phyloP scores from a whole-genome alignment of 2,888 invertebrate genomes.

The Chymomyza caudatula region DNA sequence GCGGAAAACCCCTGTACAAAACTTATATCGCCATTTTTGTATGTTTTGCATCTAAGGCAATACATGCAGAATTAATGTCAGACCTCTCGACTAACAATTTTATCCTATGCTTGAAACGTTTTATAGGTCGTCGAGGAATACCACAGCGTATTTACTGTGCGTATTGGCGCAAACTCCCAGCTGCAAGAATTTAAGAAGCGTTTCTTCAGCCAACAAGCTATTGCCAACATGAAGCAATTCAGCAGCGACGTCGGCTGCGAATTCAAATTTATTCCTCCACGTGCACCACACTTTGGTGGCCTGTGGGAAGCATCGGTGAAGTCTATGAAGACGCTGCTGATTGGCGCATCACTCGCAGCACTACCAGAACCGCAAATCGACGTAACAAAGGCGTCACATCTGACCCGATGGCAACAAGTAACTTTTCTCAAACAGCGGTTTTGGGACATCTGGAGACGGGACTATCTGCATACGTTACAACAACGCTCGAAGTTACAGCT shows the following conservation, averaged over 20 bases:
- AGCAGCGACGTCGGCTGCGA: slow-evolving; percentile 20
- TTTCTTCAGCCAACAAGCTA: neutral
- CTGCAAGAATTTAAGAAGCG: neutral
- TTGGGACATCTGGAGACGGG: neutral
- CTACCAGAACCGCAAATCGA: neutral
- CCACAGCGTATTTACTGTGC: slow-evolving; percentile 23
- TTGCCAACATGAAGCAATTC: neutral
- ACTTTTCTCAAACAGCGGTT: neutral
- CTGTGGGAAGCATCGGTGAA: slow-evolving; percentile 34
- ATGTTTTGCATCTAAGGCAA: slow-evolving; percentile 35
- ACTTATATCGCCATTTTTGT: slow-evolving; percentile 24
- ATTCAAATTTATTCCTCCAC: slow-evolving; percentile 34
- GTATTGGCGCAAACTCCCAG: slow-evolving; percentile 15
- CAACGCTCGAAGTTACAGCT: no score
- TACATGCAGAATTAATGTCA: slow-evolving; percentile 37
- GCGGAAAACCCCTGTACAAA: slow-evolving; percentile 12
- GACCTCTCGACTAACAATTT: slow-evolving; percentile 33
- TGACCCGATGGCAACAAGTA: neutral
- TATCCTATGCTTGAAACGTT: slow-evolving; percentile 34
- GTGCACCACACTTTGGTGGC: slow-evolving; percentile 37
- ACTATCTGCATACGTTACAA: no score
- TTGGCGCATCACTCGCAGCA: slow-evolving; percentile 23
- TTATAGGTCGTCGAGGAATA: slow-evolving; percentile 22
- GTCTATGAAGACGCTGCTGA: no score
- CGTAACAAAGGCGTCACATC: neutral